Base-by-base conservation (phyloP, 2,113 vertebrate genomes). In the Fregetta grallaria region DNA sequence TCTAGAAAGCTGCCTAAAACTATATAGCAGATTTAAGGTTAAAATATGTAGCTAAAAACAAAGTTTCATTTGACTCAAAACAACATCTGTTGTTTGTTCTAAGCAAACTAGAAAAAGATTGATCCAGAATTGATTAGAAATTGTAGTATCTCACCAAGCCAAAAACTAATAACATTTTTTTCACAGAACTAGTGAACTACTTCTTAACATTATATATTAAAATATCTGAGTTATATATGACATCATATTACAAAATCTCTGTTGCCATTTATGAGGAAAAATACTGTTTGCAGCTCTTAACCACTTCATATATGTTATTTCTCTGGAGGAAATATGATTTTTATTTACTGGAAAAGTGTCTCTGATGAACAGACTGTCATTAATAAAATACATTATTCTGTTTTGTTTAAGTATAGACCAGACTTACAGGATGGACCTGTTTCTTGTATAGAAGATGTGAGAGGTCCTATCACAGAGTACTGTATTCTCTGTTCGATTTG, bases 21-120 rank as follows among this genome's bases (percentile, higher is more conserved):
- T n/a, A 89, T 81, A 59, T 23, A 77, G 22, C 55, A 77, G 38
- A 18, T 66, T 92, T 86, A 71, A 94, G 47, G n/a, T 94, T 94
- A 77, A 78, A 88, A 40, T 71, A 73, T 70, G 29, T 36, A 88
- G 45, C 30, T 92, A 83, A 79, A 95, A 93, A 15, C 62, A 95
- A 84, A 82, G 38, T 83, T 96, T 86, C 40, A 16, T 83, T 82
- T 88, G 58, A 76, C 63, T 90, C 75, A 90, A 90, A 96, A 90
- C 65, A 93, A 71, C 70, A 90, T 92, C 88, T 95, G 88, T 79
- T 97, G 81, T 82, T 95, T 95, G 66, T 95, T 94, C 91, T 86
- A 82, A 90, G 75, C 62, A 90, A 90, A 76, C 67, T 73, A 83
- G 62, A 88, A 88, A 78, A 88, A 73, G 75, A 86, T 73, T 93